Evolutionary conservation across 2,888 invertebrate genomes (phyloP), one percentile per base, ranked within the genome.

Genomic region (Beris morrisii): DNA sequence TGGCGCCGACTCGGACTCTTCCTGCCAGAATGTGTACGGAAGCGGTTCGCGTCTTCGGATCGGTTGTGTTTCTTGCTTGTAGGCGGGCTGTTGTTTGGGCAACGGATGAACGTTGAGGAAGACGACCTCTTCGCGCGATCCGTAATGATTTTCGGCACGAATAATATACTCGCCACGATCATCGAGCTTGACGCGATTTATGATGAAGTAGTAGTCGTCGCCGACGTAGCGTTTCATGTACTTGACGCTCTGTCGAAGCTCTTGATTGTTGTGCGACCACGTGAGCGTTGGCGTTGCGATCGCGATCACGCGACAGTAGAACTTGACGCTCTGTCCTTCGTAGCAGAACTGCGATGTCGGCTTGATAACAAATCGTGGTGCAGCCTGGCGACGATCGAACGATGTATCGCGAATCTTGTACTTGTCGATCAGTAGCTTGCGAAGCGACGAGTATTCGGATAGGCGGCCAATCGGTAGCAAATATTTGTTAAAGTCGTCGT

Each of bases 111-210:
- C 97, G 77, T 96, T 97, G 22, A 97, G 85, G 88, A 97, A 97
- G 53, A 97, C 95, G 46, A 95, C 92, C 82, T 97, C 97, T 82
- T 97, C 97, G 74, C 94, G 86, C 76, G 91, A 92, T 38, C 97
- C 97, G 79, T 96, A 97, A 79, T 93, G 93, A 83, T 97, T 97
- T 83, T 97, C 95, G 2, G 97, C 97, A 65, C 94, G 86, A 75
- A 99, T 96, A 72, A 95, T 90, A 81, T 97, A 98, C 81, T 98
- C 97, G 73, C 98, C 99, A 75, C 96, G 89, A 82, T 99, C 98
- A 70, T 96, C 94, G 71, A 95, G 81, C 81, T 94, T 96, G 46
- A 93, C 93, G 73, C 99, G 89, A 83, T 97, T 98, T 73, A 99
- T 97, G 71, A 97, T 90, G 81, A 99, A 95, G 82, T 96, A 95